Base-by-base conservation (phyloP, 2,797 vertebrate genomes). In the Phoebastria nigripes region DNA sequence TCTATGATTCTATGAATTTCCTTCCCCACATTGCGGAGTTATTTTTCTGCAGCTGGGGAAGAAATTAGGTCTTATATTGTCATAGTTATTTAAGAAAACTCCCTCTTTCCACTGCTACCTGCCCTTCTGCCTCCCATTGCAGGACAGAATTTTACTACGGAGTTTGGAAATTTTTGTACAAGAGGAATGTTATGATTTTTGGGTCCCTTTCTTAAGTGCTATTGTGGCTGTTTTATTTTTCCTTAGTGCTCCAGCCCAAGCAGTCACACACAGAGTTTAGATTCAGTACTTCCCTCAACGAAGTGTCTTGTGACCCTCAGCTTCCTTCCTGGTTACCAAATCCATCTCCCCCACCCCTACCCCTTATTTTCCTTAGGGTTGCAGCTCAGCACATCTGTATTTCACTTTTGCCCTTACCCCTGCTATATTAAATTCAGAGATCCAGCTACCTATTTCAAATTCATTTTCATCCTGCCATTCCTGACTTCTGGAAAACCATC, bases 321-420 rank as follows among this genome's bases (percentile, higher is more conserved):
- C 26, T 91, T 71, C 44, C 5, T 29, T 66, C 8, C 19, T 46
- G 21, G 51, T 22, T 65, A 79, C 41, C 46, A 62, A 87, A 80
- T 58, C 71, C 25, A 19, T 28, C n/a, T 59, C 7, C 0, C 5
- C 0, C 9, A 46, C 6, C 12, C 15, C 6, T 37, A 12, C 16
- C 42, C 10, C 25, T 62, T 66, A 13, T 52, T 74, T 63, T 61
- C 66, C 25, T n/a, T 33, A 26, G 26, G 12, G n/a, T 9, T 67
- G 35, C n/a, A 69, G 29, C 22, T 87, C 62, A 83, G 24, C 54
- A 74, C 10, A 5, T 90, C 39, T 15, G 3, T 44, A 29, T 88
- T 76, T 82, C 41, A 41, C 31, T 74, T 71, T 29, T 41, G 5
- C 11, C 46, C 14, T 55, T 83, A 29, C 5, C 31, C 3, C 7